Evolutionary conservation across 2,888 invertebrate genomes (phyloP).

Genomic region (Lasius platythorax): DNA sequence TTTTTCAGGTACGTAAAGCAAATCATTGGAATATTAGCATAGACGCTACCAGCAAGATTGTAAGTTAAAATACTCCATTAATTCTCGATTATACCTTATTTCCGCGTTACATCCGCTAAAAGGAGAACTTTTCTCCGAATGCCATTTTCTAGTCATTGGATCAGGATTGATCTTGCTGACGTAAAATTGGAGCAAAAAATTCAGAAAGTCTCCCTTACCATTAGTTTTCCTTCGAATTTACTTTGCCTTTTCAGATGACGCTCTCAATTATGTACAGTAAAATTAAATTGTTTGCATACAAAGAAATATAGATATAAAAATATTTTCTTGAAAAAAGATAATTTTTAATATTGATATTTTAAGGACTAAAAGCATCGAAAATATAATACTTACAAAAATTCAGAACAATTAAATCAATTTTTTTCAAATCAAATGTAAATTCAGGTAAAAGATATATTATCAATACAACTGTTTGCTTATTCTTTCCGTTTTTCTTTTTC

Average conservation of each 20-base stretch:
- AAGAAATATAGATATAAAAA: not conserved
- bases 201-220: no score
- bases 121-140: no score
- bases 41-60: slow-evolving; percentile 45
- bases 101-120: slow-evolving; percentile 4
- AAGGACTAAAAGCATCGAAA: not conserved
- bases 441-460: slow-evolving; percentile 17
- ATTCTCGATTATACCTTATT: slow-evolving; percentile 57
- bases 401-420: not conserved
- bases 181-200: no score
- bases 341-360: not conserved
- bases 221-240: no score
- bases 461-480: slow-evolving; percentile 17
- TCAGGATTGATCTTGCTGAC: no score
- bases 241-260: no score
- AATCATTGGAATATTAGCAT: slow-evolving; percentile 51
- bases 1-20: slow-evolving; percentile 82
- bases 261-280: not conserved
- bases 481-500: slow-evolving; percentile 25
- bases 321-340: not conserved
- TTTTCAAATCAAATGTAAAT: not conserved
- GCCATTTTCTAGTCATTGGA: no score
- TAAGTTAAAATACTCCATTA: slow-evolving; percentile 63
- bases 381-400: not conserved
- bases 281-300: not conserved